Conservation (phyloP, 2,888 invertebrate species). For the Prionchulus punctatus region DNA sequence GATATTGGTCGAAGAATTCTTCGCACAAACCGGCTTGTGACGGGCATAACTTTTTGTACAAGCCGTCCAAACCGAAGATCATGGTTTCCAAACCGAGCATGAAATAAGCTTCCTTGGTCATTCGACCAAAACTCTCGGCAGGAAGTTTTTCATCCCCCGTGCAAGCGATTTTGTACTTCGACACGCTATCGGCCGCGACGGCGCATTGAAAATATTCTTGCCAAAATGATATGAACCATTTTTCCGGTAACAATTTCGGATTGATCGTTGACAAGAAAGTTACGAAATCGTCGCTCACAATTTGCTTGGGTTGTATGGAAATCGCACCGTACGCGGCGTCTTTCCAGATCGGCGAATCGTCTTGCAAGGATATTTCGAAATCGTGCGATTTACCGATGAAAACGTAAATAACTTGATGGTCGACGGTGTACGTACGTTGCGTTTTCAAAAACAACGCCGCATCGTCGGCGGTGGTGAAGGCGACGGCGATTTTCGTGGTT, state of each 20-base stretch:
- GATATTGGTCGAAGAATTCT: conserved; percentile 25
- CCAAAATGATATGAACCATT: conserved; percentile 21
- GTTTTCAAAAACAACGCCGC: conserved; percentile 11
- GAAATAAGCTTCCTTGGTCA: conserved; percentile 17
- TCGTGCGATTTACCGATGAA: conserved; percentile 28
- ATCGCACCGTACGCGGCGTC: conserved; percentile 4
- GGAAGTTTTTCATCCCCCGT: conserved; percentile 24
- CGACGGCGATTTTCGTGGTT: conserved; percentile 23
- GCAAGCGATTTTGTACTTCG: conserved; percentile 19
- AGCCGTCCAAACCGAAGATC: neutral
- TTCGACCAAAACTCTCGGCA: conserved; percentile 15
- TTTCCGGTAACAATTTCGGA: conserved; percentile 25
- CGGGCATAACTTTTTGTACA: conserved; percentile 13
- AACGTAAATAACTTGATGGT: conserved; percentile 18
- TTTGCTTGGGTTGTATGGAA: conserved; percentile 11
- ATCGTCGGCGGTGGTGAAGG: conserved; percentile 20
- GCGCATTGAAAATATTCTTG: conserved; percentile 15
- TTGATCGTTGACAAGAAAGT: conserved; percentile 24
- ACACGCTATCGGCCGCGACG: neutral
- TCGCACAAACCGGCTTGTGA: conserved; percentile 22
- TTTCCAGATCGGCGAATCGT: neutral
- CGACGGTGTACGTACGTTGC: conserved; percentile 11
- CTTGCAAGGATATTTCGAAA: conserved; percentile 15
- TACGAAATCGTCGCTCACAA: conserved; percentile 20
- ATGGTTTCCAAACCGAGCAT: neutral